Evolutionary conservation across 1,140 invertebrate genomes (phyloP), one percentile per base, ranked within the genome.

Genomic region (Meloidogyne floridensis): DNA sequence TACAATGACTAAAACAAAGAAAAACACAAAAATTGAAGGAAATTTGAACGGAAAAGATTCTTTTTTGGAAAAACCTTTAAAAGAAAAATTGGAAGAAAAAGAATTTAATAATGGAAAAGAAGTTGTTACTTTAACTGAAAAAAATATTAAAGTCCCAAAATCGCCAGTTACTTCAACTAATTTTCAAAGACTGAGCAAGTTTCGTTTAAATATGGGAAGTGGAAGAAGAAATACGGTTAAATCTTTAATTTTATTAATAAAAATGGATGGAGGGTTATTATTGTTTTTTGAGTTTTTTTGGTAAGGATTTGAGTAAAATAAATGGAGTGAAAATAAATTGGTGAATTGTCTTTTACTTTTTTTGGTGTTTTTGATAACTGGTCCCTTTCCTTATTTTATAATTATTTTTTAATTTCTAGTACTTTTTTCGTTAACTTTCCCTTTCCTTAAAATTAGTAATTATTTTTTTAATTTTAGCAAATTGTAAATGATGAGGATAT

Each of bases 201-300:
- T 81, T 73, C 74, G 80, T 72, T 53, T 80, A 54, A 81, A 81
- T 78, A 75, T 81, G 72, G 42, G 18, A 53, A 80, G 65, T 80
- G 79, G 70, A 47, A 11, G 72, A 72, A 76, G 18, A 20, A 69
- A 13, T 56, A 76, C 53, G 3, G 53, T 56, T 77, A 73, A 20
- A 20, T 53, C 15, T 73, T 73, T n/a, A 43, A 53, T 15, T 18
- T 43, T 32, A 47, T 13, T 76, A 18, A 65, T 32, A 8, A 20
- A 75, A 18, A 75, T n/a, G n/a, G n/a, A n/a, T n/a, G n/a, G n/a
- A 54, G n/a, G n/a, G n/a, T n/a, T n/a, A n/a, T n/a, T n/a, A n/a
- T n/a, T n/a, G n/a, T n/a, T n/a, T n/a, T n/a, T n/a, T n/a, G n/a
- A n/a, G n/a, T n/a, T n/a, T n/a, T n/a, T n/a, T n/a, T n/a, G n/a